Conservation (phyloP, 2,888 invertebrate genomes). For the Homarus gammarus region DNA sequence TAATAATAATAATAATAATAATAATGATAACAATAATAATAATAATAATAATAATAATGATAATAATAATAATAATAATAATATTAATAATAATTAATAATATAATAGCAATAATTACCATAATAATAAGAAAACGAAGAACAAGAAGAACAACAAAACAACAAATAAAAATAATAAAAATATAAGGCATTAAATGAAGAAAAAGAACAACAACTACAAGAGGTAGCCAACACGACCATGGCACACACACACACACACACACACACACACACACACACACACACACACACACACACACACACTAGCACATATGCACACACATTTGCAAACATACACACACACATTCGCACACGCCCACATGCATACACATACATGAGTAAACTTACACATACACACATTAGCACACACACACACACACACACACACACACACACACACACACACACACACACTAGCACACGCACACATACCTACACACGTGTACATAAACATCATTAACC, state of each 20-base stretch:
- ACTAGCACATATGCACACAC: background rate
- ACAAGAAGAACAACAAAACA: background rate
- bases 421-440: constrained; percentile 18
- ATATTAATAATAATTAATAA: constrained; percentile 6
- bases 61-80: background rate
- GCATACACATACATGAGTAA: constrained; percentile 4
- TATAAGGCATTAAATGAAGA: no score
- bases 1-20: background rate
- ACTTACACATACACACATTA: background rate
- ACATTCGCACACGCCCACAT: background rate
- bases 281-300: background rate
- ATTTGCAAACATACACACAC: background rate
- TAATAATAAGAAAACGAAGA: no score
- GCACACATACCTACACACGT: background rate
- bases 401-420: background rate
- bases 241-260: constrained; percentile 23
- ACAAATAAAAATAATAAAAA: no score
- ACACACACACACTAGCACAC: constrained; percentile 6
- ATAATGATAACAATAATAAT: constrained; percentile 7
- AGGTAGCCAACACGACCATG: no score
- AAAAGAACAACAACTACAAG: no score
- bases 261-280: constrained; percentile 28
- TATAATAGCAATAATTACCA: background rate
- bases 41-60: constrained; percentile 9
- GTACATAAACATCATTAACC: no score